Percentiles rank a stretch among this genome's conserved stretches.
phyloP scores from a whole-genome alignment of 2,888 invertebrate genomes.

The Watsonalla cultraria region DNA sequence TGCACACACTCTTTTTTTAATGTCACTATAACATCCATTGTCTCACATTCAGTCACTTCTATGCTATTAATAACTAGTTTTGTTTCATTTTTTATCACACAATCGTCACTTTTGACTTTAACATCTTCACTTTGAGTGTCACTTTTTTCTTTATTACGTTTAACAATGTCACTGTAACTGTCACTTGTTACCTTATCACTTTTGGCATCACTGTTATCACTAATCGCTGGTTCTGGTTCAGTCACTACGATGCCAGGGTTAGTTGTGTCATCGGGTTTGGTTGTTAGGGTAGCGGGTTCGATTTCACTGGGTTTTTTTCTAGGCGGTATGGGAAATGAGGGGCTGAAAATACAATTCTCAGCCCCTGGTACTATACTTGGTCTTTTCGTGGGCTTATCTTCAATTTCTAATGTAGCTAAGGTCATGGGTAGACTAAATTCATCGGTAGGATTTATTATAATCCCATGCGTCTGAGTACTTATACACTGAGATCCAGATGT shows the following conservation, averaged over 20 bases:
- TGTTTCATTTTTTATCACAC: constrained; percentile 41
- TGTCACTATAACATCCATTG: constrained; percentile 38
- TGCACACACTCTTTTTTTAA: constrained; percentile 36
- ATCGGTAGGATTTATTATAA: not conserved
- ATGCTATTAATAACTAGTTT: constrained; percentile 44
- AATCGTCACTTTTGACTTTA: constrained; percentile 17
- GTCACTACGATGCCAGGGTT: not conserved
- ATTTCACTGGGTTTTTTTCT: not conserved
- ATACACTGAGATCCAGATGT: not conserved
- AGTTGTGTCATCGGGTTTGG: not conserved
- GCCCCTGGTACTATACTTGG: not conserved
- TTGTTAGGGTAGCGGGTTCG: not conserved
- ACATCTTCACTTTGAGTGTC: constrained; percentile 45
- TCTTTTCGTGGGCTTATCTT: not conserved
- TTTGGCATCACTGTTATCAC: constrained; percentile 9
- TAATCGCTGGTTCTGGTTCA: not conserved
- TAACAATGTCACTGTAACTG: constrained; percentile 35
- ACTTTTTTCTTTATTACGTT: constrained; percentile 37
- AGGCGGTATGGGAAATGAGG: not conserved
- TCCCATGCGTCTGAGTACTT: not conserved
- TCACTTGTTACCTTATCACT: constrained; percentile 16
- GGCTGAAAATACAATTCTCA: not conserved
- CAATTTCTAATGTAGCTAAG: not conserved
- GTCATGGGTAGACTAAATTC: not conserved
- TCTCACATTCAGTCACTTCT: constrained; percentile 36